These are phyloP conservation scores for Sesia apiformis DNA, from an alignment of 2,888 invertebrate genomes.

Conservation along the genomic window DNA sequence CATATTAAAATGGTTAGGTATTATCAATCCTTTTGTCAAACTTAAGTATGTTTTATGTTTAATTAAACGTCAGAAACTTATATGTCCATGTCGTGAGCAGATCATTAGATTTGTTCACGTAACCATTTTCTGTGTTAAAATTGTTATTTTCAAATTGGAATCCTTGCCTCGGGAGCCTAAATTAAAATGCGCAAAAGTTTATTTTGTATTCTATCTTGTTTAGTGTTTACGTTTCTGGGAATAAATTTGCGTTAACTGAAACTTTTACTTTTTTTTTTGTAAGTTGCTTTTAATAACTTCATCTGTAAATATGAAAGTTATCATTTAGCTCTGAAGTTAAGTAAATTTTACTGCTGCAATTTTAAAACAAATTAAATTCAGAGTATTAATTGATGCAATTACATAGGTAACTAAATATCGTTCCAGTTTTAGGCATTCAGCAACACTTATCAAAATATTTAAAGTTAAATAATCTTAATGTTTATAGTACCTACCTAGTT, in stretches of 20 bases:
- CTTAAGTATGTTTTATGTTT: slow-evolving; percentile 2
- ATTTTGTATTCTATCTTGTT: not conserved
- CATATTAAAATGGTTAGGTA: too few relatives aligned
- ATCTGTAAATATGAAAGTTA: not conserved
- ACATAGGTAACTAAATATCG: too few relatives aligned
- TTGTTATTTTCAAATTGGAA: not conserved
- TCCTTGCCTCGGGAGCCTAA: not conserved
- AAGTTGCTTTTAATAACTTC: not conserved
- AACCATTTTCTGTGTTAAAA: not conserved
- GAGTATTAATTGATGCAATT: too few relatives aligned
- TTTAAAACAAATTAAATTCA: too few relatives aligned
- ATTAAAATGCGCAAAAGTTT: not conserved
- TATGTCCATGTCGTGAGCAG: not conserved
- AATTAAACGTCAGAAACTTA: not conserved
- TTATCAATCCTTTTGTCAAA: not conserved
- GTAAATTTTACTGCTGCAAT: not conserved
- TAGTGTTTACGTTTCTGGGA: not conserved
- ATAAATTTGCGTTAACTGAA: not conserved
- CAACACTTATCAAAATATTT: too few relatives aligned
- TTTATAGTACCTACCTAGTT: too few relatives aligned
- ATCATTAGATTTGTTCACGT: not conserved
- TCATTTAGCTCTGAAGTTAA: not conserved
- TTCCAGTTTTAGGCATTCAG: too few relatives aligned
- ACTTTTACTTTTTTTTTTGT: not conserved
- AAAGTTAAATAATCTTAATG: too few relatives aligned